These are phyloP conservation scores for Nansenia antarctica DNA, from an alignment of 2,113 vertebrate species.

Conservation along the genomic window DNA sequence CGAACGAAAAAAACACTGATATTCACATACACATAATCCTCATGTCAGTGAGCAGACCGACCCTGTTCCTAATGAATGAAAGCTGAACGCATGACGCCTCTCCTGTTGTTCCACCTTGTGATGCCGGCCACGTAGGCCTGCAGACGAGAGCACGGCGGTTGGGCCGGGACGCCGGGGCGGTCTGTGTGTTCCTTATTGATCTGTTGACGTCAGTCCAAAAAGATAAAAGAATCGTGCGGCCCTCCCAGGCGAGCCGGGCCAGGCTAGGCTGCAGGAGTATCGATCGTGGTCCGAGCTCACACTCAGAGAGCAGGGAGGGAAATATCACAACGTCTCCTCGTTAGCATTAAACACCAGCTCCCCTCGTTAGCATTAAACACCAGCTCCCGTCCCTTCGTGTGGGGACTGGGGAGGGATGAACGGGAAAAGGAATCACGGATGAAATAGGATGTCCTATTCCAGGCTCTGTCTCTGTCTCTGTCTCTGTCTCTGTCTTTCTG, in stretches of 20 bases:
- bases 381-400: not conserved
- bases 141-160: slow-evolving; percentile 6
- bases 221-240: not conserved
- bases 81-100: slow-evolving; percentile 2
- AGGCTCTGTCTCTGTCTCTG: too few relatives aligned
- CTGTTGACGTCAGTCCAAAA: slow-evolving; percentile 43
- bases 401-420: not conserved
- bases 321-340: slow-evolving; percentile 10
- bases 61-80: slow-evolving; percentile 10
- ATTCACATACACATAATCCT: slow-evolving; percentile 13
- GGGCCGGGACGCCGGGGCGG: not conserved
- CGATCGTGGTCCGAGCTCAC: slow-evolving; percentile 19
- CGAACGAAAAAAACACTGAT: slow-evolving; percentile 6
- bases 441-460: not conserved
- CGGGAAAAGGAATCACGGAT: slow-evolving; percentile 5
- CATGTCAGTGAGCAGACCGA: not conserved
- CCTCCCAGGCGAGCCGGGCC: slow-evolving; percentile 16
- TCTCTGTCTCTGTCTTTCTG: too few relatives aligned
- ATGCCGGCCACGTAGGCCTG: slow-evolving; percentile 19
- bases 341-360: not conserved
- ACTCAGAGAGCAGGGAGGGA: slow-evolving; percentile 7
- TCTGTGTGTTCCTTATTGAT: slow-evolving; percentile 49
- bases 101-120: slow-evolving; percentile 46
- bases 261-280: slow-evolving; percentile 6
- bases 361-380: slow-evolving; percentile 2